Percentiles rank a stretch among this genome's conserved stretches.
Evolutionary conservation across 1,140 invertebrate species (phyloP).

Genomic region (Apis florea): DNA sequence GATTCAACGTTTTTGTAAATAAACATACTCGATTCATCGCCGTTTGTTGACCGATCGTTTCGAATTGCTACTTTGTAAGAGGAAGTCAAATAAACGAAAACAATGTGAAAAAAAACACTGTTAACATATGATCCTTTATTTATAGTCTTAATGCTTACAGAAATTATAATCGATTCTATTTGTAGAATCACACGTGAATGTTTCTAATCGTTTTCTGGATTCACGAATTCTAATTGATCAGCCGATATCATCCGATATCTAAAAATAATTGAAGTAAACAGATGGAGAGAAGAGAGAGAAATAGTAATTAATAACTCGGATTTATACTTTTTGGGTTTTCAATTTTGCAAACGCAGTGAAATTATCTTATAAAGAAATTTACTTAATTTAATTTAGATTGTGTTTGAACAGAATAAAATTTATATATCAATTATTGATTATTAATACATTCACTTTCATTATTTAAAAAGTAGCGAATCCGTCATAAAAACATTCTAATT

Average conservation of each 20-base stretch:
- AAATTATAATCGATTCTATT: slow-evolving; percentile 21
- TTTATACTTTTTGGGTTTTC: too few relatives aligned
- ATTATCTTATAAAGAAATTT: too few relatives aligned
- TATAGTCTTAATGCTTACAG: not conserved
- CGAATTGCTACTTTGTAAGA: slow-evolving; percentile 8
- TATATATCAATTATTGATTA: too few relatives aligned
- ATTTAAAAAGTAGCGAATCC: too few relatives aligned
- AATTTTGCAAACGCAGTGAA: too few relatives aligned
- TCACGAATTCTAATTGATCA: not conserved
- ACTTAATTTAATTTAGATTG: too few relatives aligned
- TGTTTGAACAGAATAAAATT: too few relatives aligned
- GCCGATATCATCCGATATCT: not conserved
- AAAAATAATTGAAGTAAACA: not conserved
- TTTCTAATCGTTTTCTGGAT: not conserved
- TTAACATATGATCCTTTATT: not conserved
- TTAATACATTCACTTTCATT: too few relatives aligned
- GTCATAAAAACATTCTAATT: too few relatives aligned
- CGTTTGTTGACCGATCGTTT: slow-evolving; percentile 20
- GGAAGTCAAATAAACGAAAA: slow-evolving; percentile 14
- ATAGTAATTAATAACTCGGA: not conserved
- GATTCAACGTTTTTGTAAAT: not conserved
- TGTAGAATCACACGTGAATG: too few relatives aligned
- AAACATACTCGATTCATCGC: not conserved
- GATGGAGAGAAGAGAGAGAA: not conserved
- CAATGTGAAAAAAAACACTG: not conserved